A percentile compares a stretch with the other conserved stretches of the same genome.
Evolutionary conservation across 1,140 invertebrate genomes (phyloP).

Genomic region (Nephotettix cincticeps): DNA sequence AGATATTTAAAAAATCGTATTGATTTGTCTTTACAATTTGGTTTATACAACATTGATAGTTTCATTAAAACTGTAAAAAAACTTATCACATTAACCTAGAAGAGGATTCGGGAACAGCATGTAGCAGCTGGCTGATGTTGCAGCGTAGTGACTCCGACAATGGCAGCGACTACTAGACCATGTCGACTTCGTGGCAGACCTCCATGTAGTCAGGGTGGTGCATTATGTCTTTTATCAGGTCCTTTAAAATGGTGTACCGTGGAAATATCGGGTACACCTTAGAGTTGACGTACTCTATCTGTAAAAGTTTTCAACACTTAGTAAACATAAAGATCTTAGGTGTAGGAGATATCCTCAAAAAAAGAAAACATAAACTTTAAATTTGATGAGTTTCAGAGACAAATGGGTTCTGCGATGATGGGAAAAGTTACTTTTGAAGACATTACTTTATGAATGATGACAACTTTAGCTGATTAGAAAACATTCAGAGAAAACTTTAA

Average conservation of each 20-base stretch:
- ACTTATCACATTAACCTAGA: background rate
- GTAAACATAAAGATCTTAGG: too few relatives aligned
- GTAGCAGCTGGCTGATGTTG: background rate
- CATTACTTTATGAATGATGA: too few relatives aligned
- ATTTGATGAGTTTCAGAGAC: too few relatives aligned
- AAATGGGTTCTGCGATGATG: too few relatives aligned
- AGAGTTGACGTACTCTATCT: slow-evolving; percentile 84
- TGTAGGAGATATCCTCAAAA: too few relatives aligned
- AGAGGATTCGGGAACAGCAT: background rate
- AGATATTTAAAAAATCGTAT: too few relatives aligned
- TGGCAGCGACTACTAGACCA: slow-evolving; percentile 37
- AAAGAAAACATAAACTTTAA: too few relatives aligned
- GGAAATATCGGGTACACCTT: slow-evolving; percentile 92
- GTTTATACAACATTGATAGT: slow-evolving; percentile 1
- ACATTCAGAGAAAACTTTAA: too few relatives aligned
- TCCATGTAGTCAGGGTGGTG: slow-evolving; percentile 94
- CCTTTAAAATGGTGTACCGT: slow-evolving; percentile 89
- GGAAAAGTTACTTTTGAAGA: too few relatives aligned
- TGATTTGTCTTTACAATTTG: too few relatives aligned
- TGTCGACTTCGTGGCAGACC: slow-evolving; percentile 84
- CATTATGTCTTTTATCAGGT: slow-evolving; percentile 94
- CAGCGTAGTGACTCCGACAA: background rate
- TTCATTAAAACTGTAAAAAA: background rate
- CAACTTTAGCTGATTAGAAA: too few relatives aligned
- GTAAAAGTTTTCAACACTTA: too few relatives aligned